These are phyloP conservation scores for Rhagoletis pomonella DNA, from an alignment of 1,140 invertebrate species.

Conservation along the genomic window DNA sequence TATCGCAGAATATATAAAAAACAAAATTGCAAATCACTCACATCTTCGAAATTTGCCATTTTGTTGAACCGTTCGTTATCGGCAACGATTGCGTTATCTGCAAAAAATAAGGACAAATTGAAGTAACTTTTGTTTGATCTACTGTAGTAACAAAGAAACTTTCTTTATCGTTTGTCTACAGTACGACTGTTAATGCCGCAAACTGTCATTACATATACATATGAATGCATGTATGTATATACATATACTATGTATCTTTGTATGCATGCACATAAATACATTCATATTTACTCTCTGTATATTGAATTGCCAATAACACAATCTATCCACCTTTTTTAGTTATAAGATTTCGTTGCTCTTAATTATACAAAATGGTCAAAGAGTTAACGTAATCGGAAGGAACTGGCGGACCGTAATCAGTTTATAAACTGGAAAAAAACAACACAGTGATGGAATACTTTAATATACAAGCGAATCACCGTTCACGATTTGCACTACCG, in stretches of 20 bases:
- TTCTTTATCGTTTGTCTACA: neutral
- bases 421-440: neutral
- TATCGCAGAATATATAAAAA: neutral
- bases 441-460: neutral
- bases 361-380: neutral
- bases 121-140: constrained; percentile 8
- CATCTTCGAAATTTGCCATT: constrained; percentile 73
- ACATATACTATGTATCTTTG: neutral
- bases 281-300: neutral
- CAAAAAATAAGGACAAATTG: constrained; percentile 53
- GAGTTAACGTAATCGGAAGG: neutral
- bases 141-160: neutral
- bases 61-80: constrained; percentile 64
- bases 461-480: neutral
- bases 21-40: constrained; percentile 63
- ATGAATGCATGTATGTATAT: neutral
- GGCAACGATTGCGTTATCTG: constrained; percentile 61
- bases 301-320: neutral
- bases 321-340: constrained; percentile 12
- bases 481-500: constrained; percentile 19
- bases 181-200: neutral
- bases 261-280: neutral
- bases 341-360: neutral
- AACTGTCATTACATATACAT: neutral
- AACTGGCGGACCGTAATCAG: neutral